Conservation (phyloP, 1,140 invertebrate genomes). For the Globodera ellingtonae region DNA sequence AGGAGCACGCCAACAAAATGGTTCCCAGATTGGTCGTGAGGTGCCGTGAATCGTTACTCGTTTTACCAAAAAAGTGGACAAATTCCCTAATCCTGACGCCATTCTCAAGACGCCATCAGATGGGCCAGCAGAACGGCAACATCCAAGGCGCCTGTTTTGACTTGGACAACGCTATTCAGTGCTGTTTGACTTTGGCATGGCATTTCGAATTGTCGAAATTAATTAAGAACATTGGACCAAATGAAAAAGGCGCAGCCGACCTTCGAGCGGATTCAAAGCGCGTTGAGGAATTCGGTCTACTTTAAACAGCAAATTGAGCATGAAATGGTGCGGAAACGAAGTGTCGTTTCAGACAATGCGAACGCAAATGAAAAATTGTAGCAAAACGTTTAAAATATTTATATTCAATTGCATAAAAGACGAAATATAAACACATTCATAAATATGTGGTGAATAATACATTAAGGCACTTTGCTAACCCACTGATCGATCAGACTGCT, state of each 20-base stretch:
- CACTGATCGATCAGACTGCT: too few relatives aligned
- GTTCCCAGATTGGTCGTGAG: constrained; percentile 66
- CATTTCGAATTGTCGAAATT: not conserved
- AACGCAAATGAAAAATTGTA: not conserved
- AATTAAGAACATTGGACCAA: constrained; percentile 66
- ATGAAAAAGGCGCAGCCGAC: constrained; percentile 66
- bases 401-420: too few relatives aligned
- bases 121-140: constrained; percentile 37
- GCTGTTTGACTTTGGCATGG: constrained; percentile 3
- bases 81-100: too few relatives aligned
- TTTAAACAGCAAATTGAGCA: constrained; percentile 69
- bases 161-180: constrained; percentile 56
- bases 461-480: too few relatives aligned
- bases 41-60: not conserved
- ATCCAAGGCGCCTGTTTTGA: constrained; percentile 56
- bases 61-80: too few relatives aligned
- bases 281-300: constrained; percentile 68
- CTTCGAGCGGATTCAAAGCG: constrained; percentile 67
- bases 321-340: constrained; percentile 55
- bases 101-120: constrained; percentile 37
- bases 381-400: not conserved
- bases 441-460: not conserved
- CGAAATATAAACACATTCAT: too few relatives aligned
- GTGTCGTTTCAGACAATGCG: not conserved
- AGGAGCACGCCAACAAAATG: constrained; percentile 68